Conservation (phyloP, 1,140 invertebrate species). For the Drosophila asahinai region DNA sequence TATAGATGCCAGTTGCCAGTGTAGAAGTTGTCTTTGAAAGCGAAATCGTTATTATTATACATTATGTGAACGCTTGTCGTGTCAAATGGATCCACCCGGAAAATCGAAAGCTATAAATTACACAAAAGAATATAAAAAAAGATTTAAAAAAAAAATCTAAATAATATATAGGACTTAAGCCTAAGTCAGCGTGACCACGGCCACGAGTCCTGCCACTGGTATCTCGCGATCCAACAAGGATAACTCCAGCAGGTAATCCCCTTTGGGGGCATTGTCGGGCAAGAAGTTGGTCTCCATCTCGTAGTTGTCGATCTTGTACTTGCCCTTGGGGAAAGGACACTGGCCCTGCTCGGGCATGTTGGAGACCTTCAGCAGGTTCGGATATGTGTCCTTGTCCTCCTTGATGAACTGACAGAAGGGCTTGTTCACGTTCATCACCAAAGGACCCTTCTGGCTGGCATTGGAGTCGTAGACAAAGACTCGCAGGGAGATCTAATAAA, state of each 20-base stretch:
- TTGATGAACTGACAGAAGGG: conserved; percentile 72
- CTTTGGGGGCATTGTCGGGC: conserved; percentile 65
- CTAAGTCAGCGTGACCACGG: conserved; percentile 60
- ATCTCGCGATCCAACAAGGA: conserved; percentile 46
- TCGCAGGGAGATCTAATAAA: conserved; percentile 40
- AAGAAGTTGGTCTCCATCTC: conserved; percentile 69
- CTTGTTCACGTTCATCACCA: conserved; percentile 67
- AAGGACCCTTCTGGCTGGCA: conserved; percentile 41
- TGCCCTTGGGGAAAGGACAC: conserved; percentile 68
- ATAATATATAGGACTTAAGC: too few species aligned
- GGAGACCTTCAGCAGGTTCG: conserved; percentile 50
- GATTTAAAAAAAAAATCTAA: not conserved
- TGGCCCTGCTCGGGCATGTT: conserved; percentile 55
- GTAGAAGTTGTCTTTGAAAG: conserved; percentile 61
- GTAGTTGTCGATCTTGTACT: conserved; percentile 65
- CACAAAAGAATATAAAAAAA: not conserved
- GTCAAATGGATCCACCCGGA: conserved; percentile 64
- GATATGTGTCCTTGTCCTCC: conserved; percentile 71
- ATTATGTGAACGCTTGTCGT: conserved; percentile 50
- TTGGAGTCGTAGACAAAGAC: conserved; percentile 54
- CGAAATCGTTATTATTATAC: conserved; percentile 53
- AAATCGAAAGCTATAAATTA: not conserved
- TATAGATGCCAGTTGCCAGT: not conserved
- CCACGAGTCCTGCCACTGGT: conserved; percentile 47
- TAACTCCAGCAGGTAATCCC: conserved; percentile 57